These are phyloP conservation scores for Grammomys dolichurus DNA, from an alignment of 2,113 vertebrate genomes.

Conservation along the genomic window DNA sequence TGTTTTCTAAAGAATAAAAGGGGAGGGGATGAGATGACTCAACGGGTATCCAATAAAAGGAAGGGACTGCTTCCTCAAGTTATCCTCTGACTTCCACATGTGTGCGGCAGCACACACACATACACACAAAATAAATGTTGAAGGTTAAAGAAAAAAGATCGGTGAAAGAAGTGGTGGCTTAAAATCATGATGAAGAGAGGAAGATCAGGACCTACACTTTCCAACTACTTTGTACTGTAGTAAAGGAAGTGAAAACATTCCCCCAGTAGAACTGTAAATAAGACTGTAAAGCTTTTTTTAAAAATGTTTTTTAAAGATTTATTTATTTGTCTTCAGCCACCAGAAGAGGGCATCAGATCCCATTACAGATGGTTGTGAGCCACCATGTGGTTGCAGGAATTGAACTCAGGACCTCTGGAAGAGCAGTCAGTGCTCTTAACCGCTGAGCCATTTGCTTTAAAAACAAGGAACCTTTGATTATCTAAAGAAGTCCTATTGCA, in stretches of 20 bases:
- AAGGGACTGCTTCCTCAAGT: not conserved
- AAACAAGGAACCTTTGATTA: slow-evolving; percentile 39
- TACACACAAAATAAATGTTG: not conserved
- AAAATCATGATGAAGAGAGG: slow-evolving; percentile 31
- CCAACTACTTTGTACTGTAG: slow-evolving; percentile 19
- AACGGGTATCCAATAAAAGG: not conserved
- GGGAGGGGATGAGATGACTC: not conserved
- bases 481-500: slow-evolving; percentile 53
- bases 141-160: not conserved
- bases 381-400: too few relatives aligned
- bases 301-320: not conserved
- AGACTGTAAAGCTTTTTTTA: not conserved
- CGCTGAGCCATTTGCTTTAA: not conserved
- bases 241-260: slow-evolving; percentile 1
- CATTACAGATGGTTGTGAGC: too few relatives aligned
- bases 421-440: too few relatives aligned
- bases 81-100: not conserved
- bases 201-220: not conserved
- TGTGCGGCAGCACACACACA: not conserved
- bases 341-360: too few relatives aligned
- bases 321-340: too few relatives aligned
- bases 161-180: slow-evolving; percentile 31
- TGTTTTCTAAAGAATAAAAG: too few relatives aligned
- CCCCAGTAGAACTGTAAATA: slow-evolving; percentile 4
- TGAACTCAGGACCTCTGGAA: too few relatives aligned